Evolutionary conservation across 2,888 invertebrate species (phyloP), one percentile per base, ranked within the genome.

Genomic region (Dusona sp.): DNA sequence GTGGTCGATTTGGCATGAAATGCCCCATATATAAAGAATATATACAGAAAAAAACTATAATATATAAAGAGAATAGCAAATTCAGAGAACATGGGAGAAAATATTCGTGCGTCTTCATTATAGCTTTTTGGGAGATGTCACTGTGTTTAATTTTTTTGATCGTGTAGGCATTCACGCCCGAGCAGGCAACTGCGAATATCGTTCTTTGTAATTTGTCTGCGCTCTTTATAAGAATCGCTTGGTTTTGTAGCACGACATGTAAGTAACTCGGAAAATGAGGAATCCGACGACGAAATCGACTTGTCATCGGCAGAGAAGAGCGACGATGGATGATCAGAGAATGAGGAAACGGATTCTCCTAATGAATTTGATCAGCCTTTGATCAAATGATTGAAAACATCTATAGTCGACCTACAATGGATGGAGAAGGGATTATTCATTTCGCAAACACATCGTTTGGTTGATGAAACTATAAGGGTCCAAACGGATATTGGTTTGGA

Each of bases 321-420:
- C 54, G 33, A 3, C 36, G 33, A 54, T 54, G 57, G 57, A 73
- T 73, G 57, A 73, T 73, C 29, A 45, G 57, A 73, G 73, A 73
- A n/a, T 54, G 29, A 4, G 54, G n/a, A 33, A 54, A 54, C 54
- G 51, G 54, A 73, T 73, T 70, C 70, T 70, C 70, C 70, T 45
- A 45, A 70, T 45, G 70, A 70, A 45, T 70, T 45, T 70, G 70
- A 70, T 70, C 48, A 70, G 73, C 36, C 36, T 33, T 73, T 51
- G 57, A 38, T 54, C 29, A 73, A 67, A 54, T 65, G 65, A 70
- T 83, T 42, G 38, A 68, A 79, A 79, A 33, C 19, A 48, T 67
- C 68, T 68, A 64, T 36, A 48, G 79, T 68, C 48, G 79, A 79
- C 51, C 67, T 79, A 54, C 42, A 64, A 48, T 79, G 79, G 67